These are phyloP conservation scores for Procapra przewalskii DNA, from an alignment of 2,113 vertebrate genomes.

Conservation along the genomic window DNA sequence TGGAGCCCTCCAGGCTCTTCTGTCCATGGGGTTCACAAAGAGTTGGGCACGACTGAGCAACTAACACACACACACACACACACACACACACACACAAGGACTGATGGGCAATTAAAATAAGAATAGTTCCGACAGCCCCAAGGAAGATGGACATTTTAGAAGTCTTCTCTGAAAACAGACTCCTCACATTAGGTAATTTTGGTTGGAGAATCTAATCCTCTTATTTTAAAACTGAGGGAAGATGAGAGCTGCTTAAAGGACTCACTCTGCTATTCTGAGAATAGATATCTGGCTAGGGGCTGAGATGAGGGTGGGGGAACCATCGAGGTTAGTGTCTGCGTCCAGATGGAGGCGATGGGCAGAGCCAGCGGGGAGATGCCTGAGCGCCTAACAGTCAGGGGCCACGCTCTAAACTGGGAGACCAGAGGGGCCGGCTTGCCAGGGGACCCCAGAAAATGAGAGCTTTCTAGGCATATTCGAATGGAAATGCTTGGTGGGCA, in stretches of 20 bases:
- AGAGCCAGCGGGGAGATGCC: neutral
- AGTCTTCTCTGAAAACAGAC: neutral
- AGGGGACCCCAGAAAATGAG: neutral
- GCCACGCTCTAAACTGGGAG: neutral
- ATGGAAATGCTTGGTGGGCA: neutral
- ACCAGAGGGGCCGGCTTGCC: neutral
- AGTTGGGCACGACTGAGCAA: neutral
- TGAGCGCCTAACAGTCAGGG: neutral
- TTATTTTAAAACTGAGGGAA: neutral
- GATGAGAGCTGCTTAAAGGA: neutral
- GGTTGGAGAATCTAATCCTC: neutral
- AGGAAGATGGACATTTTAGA: neutral
- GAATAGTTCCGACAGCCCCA: neutral
- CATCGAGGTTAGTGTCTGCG: neutral
- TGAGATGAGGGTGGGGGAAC: neutral
- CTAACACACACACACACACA: neutral
- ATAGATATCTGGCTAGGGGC: neutral
- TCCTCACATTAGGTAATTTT: neutral
- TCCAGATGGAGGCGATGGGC: no score
- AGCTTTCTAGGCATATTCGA: neutral
- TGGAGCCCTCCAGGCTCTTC: no score
- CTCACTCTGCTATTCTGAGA: neutral
- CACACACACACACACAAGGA: neutral
- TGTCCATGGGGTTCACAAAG: neutral
- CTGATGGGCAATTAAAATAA: neutral